Base-by-base conservation (phyloP, 2,888 invertebrate genomes). In the Orthonevra nobilis region DNA sequence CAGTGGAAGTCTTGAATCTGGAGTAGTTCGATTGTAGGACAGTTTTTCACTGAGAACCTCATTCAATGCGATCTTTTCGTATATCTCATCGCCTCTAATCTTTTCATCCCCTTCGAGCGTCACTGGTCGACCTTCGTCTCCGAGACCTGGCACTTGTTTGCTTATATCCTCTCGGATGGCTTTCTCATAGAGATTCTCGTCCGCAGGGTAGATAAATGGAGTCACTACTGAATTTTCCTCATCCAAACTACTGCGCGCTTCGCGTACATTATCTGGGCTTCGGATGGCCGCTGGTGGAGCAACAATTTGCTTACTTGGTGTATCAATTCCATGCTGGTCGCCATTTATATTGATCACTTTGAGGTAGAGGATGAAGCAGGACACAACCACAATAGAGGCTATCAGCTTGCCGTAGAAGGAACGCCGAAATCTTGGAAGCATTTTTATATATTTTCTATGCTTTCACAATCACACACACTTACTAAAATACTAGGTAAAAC, bases 11-110 rank as follows among this genome's bases (percentile, higher is more conserved):
- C 89, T 85, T 7, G 86, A 86, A 83, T 89, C 89, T 2, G 86
- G 86, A 7, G 86, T 83, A 0, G 93, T 93, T 83, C 98, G 90
- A 87, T 96, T 95, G 84, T 96, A 92, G 0, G 96, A 92, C 85
- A 98, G 94, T 86, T 94, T 93, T 86, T 97, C 95, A 86, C 97
- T 97, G 4, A 97, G 90, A 83, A 96, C 92, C 69, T 96, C 93
- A 87, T 98, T 98, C 81, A 98, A 92, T 1, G 97, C 97, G 82
- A 95, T 94, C 85, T 93, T 94, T 84, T 94, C 93, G 86, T 95
- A 92, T 0, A 94, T 91, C 82, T 92, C 91, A 72, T 95, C 94
- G 1, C 94, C 94, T 3, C 85, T 85, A 34, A 89, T 87, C 84
- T 92, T 92, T 50, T 95, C 95, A 20, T 90, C 89, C 0, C 93